Conservation (phyloP, 2,797 vertebrate genomes). For the Siniperca undulata region DNA sequence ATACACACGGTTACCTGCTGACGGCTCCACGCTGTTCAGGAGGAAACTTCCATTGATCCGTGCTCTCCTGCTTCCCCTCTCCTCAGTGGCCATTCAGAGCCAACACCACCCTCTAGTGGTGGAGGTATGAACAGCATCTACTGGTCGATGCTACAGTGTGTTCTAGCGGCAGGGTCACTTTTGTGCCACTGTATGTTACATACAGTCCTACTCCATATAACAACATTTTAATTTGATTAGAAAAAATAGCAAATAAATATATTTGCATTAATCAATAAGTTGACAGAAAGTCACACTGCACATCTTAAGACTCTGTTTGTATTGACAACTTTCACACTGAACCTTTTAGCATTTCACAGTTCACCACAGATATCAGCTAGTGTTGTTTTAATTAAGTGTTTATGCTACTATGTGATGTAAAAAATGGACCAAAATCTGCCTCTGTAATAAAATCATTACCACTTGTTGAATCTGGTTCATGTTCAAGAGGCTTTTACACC, state of each 20-base stretch:
- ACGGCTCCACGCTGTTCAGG: not conserved
- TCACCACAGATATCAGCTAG: not conserved
- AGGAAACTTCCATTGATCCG: conserved; percentile 14
- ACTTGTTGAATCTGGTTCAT: not conserved
- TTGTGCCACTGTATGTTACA: not conserved
- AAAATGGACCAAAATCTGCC: not conserved
- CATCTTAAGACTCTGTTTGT: not conserved
- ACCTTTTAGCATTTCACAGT: not conserved
- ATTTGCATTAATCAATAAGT: not conserved
- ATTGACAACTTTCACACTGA: not conserved
- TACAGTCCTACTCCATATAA: not conserved
- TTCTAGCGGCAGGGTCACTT: not conserved
- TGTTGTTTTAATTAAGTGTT: not conserved
- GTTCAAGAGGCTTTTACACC: not conserved
- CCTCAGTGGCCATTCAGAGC: conserved; percentile 64
- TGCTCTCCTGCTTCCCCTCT: not conserved
- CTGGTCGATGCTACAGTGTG: too few species aligned
- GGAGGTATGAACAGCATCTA: conserved; percentile 16
- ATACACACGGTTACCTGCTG: not conserved
- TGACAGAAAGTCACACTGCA: not conserved
- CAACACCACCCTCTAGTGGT: conserved; percentile 85
- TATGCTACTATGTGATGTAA: not conserved
- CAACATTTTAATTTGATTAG: not conserved
- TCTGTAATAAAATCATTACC: not conserved
- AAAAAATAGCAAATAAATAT: not conserved